Evolutionary conservation across 1,140 invertebrate species (phyloP).

Genomic region (Grapholita molesta): DNA sequence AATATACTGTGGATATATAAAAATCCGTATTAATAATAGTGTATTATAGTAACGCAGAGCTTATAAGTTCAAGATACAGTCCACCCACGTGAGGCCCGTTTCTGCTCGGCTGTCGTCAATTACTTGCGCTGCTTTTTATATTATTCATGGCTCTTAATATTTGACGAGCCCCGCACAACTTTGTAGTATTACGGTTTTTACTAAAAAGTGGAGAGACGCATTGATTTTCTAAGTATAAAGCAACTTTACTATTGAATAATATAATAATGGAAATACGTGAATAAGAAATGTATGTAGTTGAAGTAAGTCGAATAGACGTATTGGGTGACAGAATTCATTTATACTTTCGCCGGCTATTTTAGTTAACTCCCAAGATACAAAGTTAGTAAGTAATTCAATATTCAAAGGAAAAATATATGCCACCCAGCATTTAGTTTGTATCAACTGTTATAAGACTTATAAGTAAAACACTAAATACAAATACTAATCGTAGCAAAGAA

Average conservation of each 20-base stretch:
- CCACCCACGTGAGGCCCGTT: not conserved
- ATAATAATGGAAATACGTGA: not conserved
- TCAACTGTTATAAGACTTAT: too few relatives aligned
- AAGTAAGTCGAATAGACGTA: not conserved
- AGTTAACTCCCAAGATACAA: too few relatives aligned
- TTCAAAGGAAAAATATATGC: too few relatives aligned
- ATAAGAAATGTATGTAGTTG: not conserved
- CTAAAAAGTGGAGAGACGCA: not conserved
- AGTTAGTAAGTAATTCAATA: too few relatives aligned
- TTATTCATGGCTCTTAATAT: conserved; percentile 8
- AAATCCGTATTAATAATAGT: not conserved
- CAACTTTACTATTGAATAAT: not conserved
- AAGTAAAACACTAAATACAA: too few relatives aligned
- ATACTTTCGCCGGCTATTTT: not conserved
- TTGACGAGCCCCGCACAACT: conserved; percentile 5
- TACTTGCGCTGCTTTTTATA: not conserved
- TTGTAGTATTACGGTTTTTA: not conserved
- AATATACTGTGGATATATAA: not conserved
- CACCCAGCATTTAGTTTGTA: too few relatives aligned
- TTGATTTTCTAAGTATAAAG: not conserved
- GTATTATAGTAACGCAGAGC: not conserved
- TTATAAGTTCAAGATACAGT: not conserved
- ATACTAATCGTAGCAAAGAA: too few relatives aligned
- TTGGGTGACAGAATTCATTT: not conserved
- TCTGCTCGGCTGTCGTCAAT: not conserved